Evolutionary conservation across 2,888 invertebrate species (phyloP), one percentile per base, ranked within the genome.

Genomic region (Ophioninae sp.): DNA sequence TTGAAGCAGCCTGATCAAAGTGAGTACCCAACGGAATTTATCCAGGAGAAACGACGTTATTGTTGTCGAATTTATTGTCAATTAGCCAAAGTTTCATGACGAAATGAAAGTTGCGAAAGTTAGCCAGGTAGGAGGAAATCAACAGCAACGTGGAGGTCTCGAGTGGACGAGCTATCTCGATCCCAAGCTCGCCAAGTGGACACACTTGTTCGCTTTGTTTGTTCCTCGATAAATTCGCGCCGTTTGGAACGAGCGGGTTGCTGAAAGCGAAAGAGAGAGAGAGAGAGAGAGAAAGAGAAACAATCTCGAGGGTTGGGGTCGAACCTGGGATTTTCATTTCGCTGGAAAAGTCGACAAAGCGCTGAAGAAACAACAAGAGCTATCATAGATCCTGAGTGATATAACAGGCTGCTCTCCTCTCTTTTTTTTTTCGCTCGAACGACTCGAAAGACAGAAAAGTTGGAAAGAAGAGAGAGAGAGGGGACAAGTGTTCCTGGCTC

Each of bases 281-380:
- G 65, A 22, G 44, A 78, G 56, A 65, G 72, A 44, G 72, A 72
- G 72, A 51, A 71, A 76, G 67, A 76, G 30, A 76, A 75, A 69
- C 30, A 44, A 51, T 72, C 64, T 39, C 8, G 72, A 63, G 17
- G 51, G 51, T 6, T 17, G 51, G 51, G 71, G 65, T 80, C 83
- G 73, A 77, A 67, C 64, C 71, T 72, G 68, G 72, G 78, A 81
- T 64, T 84, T 81, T 84, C 81, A 84, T 84, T 84, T 81, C 56
- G 69, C 61, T 71, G 75, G 59, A 58, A 71, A 13, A 79, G 68
- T 69, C 74, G 77, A 67, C 63, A 73, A 74, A 73, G 68, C 17
- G 13, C 74, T 71, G 67, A 30, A 58, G 58, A 63, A 63, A 56
- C 71, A 79, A 75, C 74, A 37, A 71, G 65, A 72, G 56, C 67